A percentile compares a stretch with the other conserved stretches of the same genome.
phyloP scores from a whole-genome alignment of 2,113 vertebrate species.

The Corythaeola cristata region DNA sequence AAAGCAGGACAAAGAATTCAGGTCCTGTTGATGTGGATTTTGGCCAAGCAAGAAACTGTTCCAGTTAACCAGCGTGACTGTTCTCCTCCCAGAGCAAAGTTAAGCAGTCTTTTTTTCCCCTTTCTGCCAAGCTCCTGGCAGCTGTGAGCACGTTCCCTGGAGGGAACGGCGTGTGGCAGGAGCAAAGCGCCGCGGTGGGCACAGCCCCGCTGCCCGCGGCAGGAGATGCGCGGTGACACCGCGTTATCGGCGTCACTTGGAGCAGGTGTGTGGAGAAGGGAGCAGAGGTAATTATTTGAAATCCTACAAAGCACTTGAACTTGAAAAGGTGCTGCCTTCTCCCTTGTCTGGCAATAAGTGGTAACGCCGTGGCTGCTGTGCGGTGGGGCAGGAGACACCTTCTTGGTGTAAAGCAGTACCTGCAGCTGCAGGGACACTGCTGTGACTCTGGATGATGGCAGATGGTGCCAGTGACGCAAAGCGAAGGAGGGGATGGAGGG shows the following conservation, averaged over 20 bases:
- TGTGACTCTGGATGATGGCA: neutral
- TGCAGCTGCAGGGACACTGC: neutral
- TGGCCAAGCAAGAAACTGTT: neutral
- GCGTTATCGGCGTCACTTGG: neutral
- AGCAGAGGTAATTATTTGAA: neutral
- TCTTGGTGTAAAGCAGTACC: neutral
- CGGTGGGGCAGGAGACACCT: rapidly evolving
- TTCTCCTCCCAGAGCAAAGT: neutral
- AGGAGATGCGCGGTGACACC: neutral
- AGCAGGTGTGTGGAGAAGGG: neutral
- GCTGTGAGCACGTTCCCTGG: neutral
- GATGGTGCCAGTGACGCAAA: neutral
- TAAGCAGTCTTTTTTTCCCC: neutral
- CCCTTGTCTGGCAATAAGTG: no score
- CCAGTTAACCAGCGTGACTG: neutral
- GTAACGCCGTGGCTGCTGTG: neutral
- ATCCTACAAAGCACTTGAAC: neutral
- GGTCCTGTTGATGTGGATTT: neutral
- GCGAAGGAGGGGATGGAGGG: neutral
- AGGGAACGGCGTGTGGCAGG: neutral
- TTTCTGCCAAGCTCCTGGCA: neutral
- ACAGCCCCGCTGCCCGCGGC: neutral
- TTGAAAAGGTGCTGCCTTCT: neutral
- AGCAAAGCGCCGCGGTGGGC: neutral
- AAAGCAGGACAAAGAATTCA: neutral